Evolutionary conservation across 2,888 invertebrate species (phyloP).

Genomic region (Saturnia japonica): DNA sequence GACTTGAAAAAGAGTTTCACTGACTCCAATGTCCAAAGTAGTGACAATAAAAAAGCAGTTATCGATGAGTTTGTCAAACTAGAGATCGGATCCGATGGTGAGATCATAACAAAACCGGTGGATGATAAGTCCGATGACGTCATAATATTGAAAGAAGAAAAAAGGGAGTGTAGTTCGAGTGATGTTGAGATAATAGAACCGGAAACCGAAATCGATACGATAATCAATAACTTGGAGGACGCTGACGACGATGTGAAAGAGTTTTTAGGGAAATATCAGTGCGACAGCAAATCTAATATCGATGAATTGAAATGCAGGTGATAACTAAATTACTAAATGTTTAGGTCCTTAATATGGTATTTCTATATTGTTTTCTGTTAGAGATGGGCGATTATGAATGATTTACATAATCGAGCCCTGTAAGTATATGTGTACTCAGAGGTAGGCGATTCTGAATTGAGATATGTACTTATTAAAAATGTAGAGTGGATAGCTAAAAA

Average conservation of each 20-base stretch:
- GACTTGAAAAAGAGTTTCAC: conserved; percentile 35
- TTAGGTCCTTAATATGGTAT: not conserved
- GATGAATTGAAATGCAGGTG: conserved; percentile 71
- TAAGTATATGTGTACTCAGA: no score
- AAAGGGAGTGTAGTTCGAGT: conserved; percentile 48
- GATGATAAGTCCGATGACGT: conserved; percentile 52
- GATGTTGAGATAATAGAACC: conserved; percentile 70
- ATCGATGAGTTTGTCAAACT: conserved; percentile 66
- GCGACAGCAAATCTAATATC: conserved; percentile 36
- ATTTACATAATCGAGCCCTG: no score
- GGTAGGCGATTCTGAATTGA: no score
- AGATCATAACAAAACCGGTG: conserved; percentile 62
- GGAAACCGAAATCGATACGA: conserved; percentile 60
- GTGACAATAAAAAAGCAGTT: conserved; percentile 38
- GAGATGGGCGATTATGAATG: not conserved
- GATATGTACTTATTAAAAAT: no score
- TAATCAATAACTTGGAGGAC: conserved; percentile 71
- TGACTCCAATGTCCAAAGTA: conserved; percentile 38
- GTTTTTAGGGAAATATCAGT: conserved; percentile 69
- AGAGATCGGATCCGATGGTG: conserved; percentile 71
- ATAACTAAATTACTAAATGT: not conserved
- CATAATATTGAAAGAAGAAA: conserved; percentile 51
- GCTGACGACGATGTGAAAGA: conserved; percentile 72
- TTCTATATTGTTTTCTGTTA: not conserved
- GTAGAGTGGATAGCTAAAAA: no score